phyloP scores from a whole-genome alignment of 2,797 vertebrate genomes.

The Helicolenus hilgendorfi region DNA sequence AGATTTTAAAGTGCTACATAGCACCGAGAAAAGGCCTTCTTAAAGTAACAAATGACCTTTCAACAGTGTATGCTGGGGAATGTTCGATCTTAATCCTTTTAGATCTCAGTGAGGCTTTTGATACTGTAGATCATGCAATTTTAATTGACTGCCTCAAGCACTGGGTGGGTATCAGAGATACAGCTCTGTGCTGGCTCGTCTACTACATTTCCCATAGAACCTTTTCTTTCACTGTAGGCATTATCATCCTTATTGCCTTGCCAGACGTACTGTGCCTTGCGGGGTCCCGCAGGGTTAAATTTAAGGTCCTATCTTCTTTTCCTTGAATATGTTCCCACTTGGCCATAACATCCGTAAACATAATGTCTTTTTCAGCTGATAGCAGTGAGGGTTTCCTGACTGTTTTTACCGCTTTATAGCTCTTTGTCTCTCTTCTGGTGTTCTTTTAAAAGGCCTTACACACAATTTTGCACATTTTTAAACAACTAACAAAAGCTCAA shows the following conservation, averaged over 20 bases:
- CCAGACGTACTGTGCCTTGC: constrained; percentile 28
- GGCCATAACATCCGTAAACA: constrained; percentile 18
- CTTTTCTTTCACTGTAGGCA: constrained; percentile 54
- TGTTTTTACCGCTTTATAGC: neutral
- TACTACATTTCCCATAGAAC: constrained; percentile 59
- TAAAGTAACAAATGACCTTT: constrained; percentile 62
- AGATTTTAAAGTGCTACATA: neutral
- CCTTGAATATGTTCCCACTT: constrained; percentile 5
- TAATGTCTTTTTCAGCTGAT: neutral
- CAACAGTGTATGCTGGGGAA: constrained; percentile 42
- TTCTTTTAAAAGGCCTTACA: neutral
- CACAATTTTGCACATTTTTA: neutral
- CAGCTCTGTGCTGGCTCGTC: constrained; percentile 66
- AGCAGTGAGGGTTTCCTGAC: neutral
- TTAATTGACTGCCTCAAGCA: constrained; percentile 78
- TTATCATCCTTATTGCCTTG: constrained; percentile 37
- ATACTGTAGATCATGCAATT: constrained; percentile 74
- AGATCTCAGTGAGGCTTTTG: constrained; percentile 65
- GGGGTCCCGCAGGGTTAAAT: constrained; percentile 58
- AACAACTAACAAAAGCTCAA: neutral
- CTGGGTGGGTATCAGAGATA: constrained; percentile 53
- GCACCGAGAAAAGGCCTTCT: neutral
- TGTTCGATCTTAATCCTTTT: constrained; percentile 70
- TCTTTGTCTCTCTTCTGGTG: neutral
- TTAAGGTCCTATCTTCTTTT: constrained; percentile 44